These are phyloP conservation scores for Podotricha telesiphe DNA, from an alignment of 2,888 invertebrate genomes.

Conservation along the genomic window DNA sequence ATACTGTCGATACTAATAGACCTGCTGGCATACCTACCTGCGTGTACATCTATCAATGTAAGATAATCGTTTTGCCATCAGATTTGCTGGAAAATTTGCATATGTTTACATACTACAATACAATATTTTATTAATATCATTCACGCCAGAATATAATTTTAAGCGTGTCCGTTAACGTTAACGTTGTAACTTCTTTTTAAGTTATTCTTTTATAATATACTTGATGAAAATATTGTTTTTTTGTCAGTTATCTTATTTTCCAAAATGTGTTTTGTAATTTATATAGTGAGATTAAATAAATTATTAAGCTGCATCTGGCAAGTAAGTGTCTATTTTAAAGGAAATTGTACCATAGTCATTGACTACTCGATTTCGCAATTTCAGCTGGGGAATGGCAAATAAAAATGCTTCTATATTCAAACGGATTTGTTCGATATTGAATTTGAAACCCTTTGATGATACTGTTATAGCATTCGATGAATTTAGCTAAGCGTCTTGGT, in stretches of 20 bases:
- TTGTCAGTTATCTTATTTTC: not conserved
- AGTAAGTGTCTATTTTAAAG: slow-evolving; percentile 44
- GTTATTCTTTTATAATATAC: too few species aligned
- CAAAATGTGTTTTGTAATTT: not conserved
- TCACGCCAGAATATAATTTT: too few species aligned
- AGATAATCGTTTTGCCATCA: too few species aligned
- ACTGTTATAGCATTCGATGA: slow-evolving; percentile 54
- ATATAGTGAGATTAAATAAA: not conserved
- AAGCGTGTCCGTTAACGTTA: too few species aligned
- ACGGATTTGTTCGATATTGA: slow-evolving; percentile 60
- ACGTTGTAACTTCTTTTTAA: too few species aligned
- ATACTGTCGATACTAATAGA: too few species aligned
- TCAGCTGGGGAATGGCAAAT: slow-evolving; percentile 58
- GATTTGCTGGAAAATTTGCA: too few species aligned
- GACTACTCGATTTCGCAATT: slow-evolving; percentile 55
- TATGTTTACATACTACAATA: too few species aligned
- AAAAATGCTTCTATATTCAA: slow-evolving; percentile 60
- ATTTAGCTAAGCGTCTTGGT: slow-evolving; percentile 48
- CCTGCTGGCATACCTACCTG: too few species aligned
- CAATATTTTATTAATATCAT: too few species aligned
- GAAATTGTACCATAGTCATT: slow-evolving; percentile 58
- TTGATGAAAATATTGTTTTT: too few species aligned
- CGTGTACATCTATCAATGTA: too few species aligned
- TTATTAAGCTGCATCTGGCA: not conserved
- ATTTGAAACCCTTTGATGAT: slow-evolving; percentile 57